phyloP scores from a whole-genome alignment of 2,888 invertebrate species.

The Zootermopsis nevadensis region DNA sequence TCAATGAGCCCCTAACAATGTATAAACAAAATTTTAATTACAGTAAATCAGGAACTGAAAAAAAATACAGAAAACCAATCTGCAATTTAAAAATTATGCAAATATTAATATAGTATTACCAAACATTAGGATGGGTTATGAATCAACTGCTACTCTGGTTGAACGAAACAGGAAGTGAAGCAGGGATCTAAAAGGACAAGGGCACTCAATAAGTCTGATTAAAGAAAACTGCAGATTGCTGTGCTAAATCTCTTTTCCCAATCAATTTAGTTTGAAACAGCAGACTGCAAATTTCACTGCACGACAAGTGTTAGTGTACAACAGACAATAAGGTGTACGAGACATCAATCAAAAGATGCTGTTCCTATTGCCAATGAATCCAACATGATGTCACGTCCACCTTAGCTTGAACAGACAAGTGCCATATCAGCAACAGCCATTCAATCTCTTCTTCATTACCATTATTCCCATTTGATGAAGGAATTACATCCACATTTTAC shows the following conservation, averaged over 20 bases:
- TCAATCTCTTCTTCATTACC: not conserved
- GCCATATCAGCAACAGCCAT: slow-evolving; percentile 28
- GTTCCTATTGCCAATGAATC: too few relatives aligned
- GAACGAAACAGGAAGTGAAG: not conserved
- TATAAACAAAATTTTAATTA: slow-evolving; percentile 17
- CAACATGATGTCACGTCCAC: slow-evolving; percentile 1
- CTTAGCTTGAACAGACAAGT: slow-evolving; percentile 14
- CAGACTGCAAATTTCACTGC: not conserved
- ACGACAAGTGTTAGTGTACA: not conserved
- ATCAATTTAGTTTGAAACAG: not conserved
- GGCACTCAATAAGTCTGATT: slow-evolving; percentile 8
- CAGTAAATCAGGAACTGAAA: not conserved
- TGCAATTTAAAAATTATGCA: slow-evolving; percentile 10
- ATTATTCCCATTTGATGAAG: not conserved
- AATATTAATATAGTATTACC: slow-evolving; percentile 17
- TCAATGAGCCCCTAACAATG: not conserved
- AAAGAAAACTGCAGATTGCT: not conserved
- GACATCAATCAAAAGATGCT: not conserved
- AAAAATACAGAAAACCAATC: slow-evolving; percentile 10
- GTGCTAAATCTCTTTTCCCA: not conserved
- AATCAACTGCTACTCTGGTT: slow-evolving; percentile 30
- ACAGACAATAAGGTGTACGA: not conserved
- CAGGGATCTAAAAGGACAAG: not conserved
- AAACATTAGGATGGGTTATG: slow-evolving; percentile 7
- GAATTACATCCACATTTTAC: not conserved